Evolutionary conservation across 2,888 invertebrate genomes (phyloP), one percentile per base, ranked within the genome.

Genomic region (Hoplodrina blanda): DNA sequence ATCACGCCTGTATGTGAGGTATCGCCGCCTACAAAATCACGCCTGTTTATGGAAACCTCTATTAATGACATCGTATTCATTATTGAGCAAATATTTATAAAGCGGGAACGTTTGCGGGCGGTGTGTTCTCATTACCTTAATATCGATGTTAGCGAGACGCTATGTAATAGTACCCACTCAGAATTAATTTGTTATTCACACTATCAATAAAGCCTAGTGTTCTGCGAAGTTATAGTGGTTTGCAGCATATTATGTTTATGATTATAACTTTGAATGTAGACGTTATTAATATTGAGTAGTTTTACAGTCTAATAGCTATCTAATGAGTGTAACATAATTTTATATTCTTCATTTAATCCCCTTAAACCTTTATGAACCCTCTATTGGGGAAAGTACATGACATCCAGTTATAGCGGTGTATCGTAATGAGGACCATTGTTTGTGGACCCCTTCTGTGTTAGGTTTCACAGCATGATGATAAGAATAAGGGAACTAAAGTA

Each of bases 161-260:
- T 50, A 25, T 56, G 49, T 68, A 54, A 59, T 67, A 72, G 73
- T 82, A 83, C 25, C 55, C 70, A 71, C 65, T 81, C 66, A 59
- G 54, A 65, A 75, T 68, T 66, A 76, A 84, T 73, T 78, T 62
- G 41, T 63, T 78, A 76, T 69, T 64, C 69, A 66, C 37, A 62
- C 41, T 68, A 72, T 68, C 76, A 81, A 82, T 82, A 84, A 75
- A 73, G 82, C 82, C 78, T 84, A 76, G 50, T 57, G 54, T 62
- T 55, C 17, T 56, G 25, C 3, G 11, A 50, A 53, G 53, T 65
- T 69, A 59, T 19, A 15, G 50, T 15, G 46, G 46, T 69, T 63
- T 13, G 46, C 19, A 53, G 57, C 30, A 44, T 67, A 64, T 56
- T 67, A 64, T 56, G 44, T 55, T 66, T 62, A 52, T 65, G 44